A percentile compares a stretch with the other conserved stretches of the same genome.
phyloP scores from a whole-genome alignment of 2,888 invertebrate species.

The Pocota personata region DNA sequence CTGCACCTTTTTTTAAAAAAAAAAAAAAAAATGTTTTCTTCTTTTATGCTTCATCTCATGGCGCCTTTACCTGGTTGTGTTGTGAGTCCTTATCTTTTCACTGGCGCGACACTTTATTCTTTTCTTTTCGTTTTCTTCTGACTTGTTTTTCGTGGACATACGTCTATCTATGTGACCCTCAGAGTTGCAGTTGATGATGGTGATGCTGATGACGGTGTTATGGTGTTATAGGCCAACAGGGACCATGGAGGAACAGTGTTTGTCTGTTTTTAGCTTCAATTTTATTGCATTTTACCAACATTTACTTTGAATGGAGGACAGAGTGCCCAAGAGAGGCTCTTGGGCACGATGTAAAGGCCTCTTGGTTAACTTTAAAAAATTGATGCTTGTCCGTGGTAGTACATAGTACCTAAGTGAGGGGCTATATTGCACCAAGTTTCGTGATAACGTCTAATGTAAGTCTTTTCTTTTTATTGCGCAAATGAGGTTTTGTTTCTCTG shows the following conservation, averaged over 20 bases:
- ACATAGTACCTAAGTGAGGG: background rate
- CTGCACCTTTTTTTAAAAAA: constrained; percentile 64
- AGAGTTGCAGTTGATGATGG: constrained; percentile 39
- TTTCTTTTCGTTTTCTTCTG: constrained; percentile 44
- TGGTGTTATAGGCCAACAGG: constrained; percentile 36
- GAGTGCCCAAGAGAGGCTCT: background rate
- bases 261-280: constrained; percentile 39
- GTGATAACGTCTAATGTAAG: constrained; percentile 56
- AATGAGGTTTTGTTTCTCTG: constrained; percentile 19
- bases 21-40: too few relatives aligned
- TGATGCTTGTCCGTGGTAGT: background rate
- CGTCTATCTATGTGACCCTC: constrained; percentile 66
- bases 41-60: constrained; percentile 51
- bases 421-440: constrained; percentile 36
- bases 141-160: constrained; percentile 43
- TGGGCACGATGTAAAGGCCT: constrained; percentile 47
- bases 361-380: constrained; percentile 31
- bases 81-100: constrained; percentile 68
- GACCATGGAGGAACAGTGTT: constrained; percentile 42
- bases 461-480: constrained; percentile 53
- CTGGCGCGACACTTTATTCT: constrained; percentile 69
- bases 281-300: constrained; percentile 51
- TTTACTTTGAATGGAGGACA: constrained; percentile 21
- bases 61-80: constrained; percentile 61
- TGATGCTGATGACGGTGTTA: constrained; percentile 37